phyloP scores from a whole-genome alignment of 2,113 vertebrate genomes.

The Gorsachius goisagi region DNA sequence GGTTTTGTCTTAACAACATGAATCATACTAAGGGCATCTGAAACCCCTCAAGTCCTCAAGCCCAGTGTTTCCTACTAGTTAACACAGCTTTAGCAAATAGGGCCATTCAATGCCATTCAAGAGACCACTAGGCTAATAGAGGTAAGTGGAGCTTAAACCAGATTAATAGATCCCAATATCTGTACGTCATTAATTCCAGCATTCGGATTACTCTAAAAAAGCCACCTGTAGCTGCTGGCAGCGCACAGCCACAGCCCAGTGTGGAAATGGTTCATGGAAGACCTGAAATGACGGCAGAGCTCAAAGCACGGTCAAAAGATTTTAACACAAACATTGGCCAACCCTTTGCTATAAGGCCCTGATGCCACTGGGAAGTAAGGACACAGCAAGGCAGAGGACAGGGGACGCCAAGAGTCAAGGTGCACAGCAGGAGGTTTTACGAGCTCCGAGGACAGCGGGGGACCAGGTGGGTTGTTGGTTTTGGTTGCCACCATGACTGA shows the following conservation, averaged over 20 bases:
- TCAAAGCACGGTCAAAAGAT: neutral
- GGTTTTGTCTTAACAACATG: neutral
- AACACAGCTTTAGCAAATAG: neutral
- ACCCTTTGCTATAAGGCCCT: rapidly evolving
- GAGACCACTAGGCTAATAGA: neutral
- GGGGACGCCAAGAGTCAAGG: neutral
- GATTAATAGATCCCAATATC: neutral
- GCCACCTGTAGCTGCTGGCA: neutral
- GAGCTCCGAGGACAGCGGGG: neutral
- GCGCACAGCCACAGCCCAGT: neutral
- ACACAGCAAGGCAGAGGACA: neutral
- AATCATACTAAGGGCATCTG: neutral
- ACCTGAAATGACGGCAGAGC: neutral
- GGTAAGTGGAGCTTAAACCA: neutral
- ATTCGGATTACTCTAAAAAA: neutral
- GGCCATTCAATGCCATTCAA: too few relatives aligned
- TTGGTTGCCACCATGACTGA: neutral
- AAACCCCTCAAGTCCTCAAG: neutral
- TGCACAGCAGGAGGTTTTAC: neutral
- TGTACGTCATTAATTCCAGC: neutral
- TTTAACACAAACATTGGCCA: neutral
- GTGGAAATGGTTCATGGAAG: neutral
- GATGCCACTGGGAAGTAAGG: neutral
- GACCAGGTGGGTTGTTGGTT: neutral
- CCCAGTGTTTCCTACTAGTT: neutral